phyloP scores from a whole-genome alignment of 53 echinoderm and acorn worm species.

The Echinometra lucunter region DNA sequence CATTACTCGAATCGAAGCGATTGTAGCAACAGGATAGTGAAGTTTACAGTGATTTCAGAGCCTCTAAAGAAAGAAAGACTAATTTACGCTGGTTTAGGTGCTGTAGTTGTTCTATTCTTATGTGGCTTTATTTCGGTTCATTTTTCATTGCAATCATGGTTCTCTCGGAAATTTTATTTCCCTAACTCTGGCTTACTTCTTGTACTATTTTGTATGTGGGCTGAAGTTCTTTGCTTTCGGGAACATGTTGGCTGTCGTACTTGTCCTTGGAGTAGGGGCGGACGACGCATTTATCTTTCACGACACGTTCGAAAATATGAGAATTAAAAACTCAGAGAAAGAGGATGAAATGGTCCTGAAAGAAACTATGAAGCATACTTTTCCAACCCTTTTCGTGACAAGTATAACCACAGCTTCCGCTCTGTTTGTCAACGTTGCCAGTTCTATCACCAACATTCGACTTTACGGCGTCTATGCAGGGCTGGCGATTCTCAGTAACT shows the following conservation, averaged over 20 bases:
- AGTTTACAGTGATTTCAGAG: slow-evolving; percentile 68
- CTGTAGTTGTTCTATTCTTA: slow-evolving; percentile 59
- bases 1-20: slow-evolving; percentile 62
- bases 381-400: slow-evolving; percentile 81
- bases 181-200: slow-evolving; percentile 75
- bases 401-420: slow-evolving; percentile 80
- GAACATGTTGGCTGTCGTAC: slow-evolving; percentile 67
- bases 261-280: slow-evolving; percentile 84
- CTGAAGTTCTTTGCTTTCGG: slow-evolving; percentile 80
- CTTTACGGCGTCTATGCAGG: slow-evolving; percentile 84
- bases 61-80: slow-evolving; percentile 71
- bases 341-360: slow-evolving; percentile 7
- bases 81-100: slow-evolving; percentile 64
- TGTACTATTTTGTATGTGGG: slow-evolving; percentile 73
- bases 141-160: slow-evolving; percentile 76
- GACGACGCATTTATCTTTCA: slow-evolving; percentile 88
- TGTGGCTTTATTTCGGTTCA: slow-evolving; percentile 81
- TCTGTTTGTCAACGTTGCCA: slow-evolving; percentile 69
- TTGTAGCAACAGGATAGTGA: slow-evolving; percentile 63
- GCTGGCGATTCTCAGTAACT: slow-evolving; percentile 68
- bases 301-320: slow-evolving; percentile 76
- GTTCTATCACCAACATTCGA: slow-evolving; percentile 73
- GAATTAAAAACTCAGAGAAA: slow-evolving; percentile 17
- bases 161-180: slow-evolving; percentile 70
- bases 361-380: slow-evolving; percentile 76